Conservation (phyloP, 2,888 invertebrate genomes). For the Xanthia togata region DNA sequence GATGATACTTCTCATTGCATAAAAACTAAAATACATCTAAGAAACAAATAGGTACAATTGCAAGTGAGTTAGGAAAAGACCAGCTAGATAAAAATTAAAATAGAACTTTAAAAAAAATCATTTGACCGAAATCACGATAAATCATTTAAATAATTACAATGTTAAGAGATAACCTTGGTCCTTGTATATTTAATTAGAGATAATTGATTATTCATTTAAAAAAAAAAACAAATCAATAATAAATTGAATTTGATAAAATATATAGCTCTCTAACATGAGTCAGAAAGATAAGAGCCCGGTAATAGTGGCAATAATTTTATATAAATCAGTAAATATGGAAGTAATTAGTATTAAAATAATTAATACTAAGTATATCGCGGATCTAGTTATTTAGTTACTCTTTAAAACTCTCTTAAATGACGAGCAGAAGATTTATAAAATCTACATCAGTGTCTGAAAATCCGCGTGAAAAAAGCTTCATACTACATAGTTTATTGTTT, state of each 20-base stretch:
- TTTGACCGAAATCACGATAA: neutral
- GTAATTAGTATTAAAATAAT: neutral
- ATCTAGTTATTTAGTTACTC: neutral
- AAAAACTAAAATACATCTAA: neutral
- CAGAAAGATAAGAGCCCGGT: constrained; percentile 12
- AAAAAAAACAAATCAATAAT: too few species aligned
- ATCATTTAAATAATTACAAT: neutral
- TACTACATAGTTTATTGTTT: too few species aligned
- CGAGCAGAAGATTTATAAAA: neutral
- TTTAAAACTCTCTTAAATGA: neutral
- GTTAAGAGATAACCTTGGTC: constrained; percentile 10
- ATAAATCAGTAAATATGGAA: neutral
- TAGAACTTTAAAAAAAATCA: neutral
- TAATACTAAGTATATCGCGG: neutral
- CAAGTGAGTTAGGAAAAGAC: too few species aligned
- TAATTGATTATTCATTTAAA: neutral
- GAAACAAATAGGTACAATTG: neutral
- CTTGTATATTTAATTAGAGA: constrained; percentile 4
- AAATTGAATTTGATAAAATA: neutral
- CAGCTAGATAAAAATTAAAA: neutral
- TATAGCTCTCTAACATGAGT: neutral
- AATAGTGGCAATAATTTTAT: neutral
- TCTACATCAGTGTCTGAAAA: neutral
- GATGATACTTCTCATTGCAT: neutral
- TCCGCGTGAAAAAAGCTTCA: neutral